These are phyloP conservation scores for Polydrusus pterygomalis DNA, from an alignment of 2,888 invertebrate genomes.

Conservation along the genomic window DNA sequence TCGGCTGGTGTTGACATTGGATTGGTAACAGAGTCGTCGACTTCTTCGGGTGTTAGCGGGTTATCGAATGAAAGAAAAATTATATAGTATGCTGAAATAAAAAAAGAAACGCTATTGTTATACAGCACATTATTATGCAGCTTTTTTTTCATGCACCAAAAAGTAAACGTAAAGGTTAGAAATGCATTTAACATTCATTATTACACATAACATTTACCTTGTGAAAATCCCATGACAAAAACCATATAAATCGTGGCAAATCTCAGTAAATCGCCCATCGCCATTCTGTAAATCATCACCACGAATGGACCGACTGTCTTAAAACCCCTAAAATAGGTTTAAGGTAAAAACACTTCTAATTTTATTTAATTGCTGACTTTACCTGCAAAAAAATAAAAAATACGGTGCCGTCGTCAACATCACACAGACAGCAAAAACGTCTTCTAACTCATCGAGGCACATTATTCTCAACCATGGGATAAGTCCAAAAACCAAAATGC, in stretches of 20 bases:
- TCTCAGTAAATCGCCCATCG: slow-evolving; percentile 94
- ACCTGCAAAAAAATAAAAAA: slow-evolving; percentile 98
- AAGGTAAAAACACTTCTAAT: neutral
- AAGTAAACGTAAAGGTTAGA: no score
- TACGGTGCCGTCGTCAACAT: slow-evolving; percentile 98
- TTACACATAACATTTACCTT: no score
- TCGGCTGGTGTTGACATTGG: slow-evolving; percentile 95
- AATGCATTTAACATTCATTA: no score
- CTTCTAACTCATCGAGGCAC: slow-evolving; percentile 91
- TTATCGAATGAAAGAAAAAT: slow-evolving; percentile 93
- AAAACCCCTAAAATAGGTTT: slow-evolving; percentile 84
- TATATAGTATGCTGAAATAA: slow-evolving; percentile 85
- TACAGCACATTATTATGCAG: no score
- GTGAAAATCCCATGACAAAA: slow-evolving; percentile 98
- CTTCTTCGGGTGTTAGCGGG: slow-evolving; percentile 87
- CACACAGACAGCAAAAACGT: slow-evolving; percentile 92
- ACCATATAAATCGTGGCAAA: slow-evolving; percentile 98
- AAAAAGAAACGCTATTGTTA: neutral
- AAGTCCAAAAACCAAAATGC: slow-evolving; percentile 85
- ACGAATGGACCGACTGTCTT: slow-evolving; percentile 99
- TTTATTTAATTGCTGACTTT: slow-evolving; percentile 51
- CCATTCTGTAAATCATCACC: slow-evolving; percentile 99
- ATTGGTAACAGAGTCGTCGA: slow-evolving; percentile 87
- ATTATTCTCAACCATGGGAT: slow-evolving; percentile 89
- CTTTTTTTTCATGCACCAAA: no score